Base-by-base conservation (phyloP, 2,113 vertebrate species). In the Esox niger region DNA sequence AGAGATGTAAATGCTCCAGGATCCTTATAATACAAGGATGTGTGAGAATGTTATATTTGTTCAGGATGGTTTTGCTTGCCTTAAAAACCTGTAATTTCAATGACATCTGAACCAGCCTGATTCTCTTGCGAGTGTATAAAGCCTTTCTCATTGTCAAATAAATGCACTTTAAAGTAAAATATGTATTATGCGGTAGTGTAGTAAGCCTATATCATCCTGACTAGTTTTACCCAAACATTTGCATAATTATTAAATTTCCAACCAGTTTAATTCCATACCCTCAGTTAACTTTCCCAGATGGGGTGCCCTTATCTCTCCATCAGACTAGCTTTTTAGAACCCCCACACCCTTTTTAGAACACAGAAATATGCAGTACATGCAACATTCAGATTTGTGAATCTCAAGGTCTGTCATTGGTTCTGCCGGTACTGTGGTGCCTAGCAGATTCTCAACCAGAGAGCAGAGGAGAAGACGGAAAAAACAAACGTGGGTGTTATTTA, bases 401-500 rank as follows among this genome's bases (percentile, higher is more conserved):
- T 90, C 80, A 83, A 81, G 86, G 84, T 82, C 82, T 91, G 86
- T 90, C 86, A 86, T 80, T 15, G 17, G 38, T 15, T 15, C 3
- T 83, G 81, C 73, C 52, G 56, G 52, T 74, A 80, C 80, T 71
- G 84, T 73, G 79, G 85, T 71, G 85, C 76, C 79, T n/a, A n/a
- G n/a, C n/a, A 64, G 74, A 83, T 86, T 87, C 84, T 76, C 69
- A 87, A 82, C 70, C 58, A 83, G 74, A 80, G 79, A 26, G 71
- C 32, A 26, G 68, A 83, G 70, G 77, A 87, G 82, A 86, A 77
- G 78, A 82, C 81, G 71, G 84, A 65, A 83, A 49, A 84, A 89
- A 84, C 84, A 87, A 82, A 86, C 80, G 88, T 91, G 88, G 88
- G 88, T 75, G 88, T 87, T 88, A 83, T 91, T 90, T 83, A 88